A percentile compares a stretch with the other conserved stretches of the same genome.
These are phyloP conservation scores for Trisateles emortualis DNA, from an alignment of 2,888 invertebrate species.

Conservation along the genomic window DNA sequence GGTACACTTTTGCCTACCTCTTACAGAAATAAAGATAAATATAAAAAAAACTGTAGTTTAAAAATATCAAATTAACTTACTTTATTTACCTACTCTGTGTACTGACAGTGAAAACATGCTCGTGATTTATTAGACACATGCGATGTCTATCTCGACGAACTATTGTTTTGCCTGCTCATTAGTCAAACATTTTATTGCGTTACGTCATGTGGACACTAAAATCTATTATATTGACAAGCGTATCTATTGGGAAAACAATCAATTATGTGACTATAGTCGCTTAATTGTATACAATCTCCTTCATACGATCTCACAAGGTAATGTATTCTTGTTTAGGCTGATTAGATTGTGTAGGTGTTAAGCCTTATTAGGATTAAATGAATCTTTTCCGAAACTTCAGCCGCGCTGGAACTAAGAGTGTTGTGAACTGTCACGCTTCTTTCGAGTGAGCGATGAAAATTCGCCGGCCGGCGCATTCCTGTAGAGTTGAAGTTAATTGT, in stretches of 20 bases:
- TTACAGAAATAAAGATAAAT: too few species aligned
- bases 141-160: slow-evolving; percentile 48
- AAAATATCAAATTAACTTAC: neutral
- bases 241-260: slow-evolving; percentile 28
- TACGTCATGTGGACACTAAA: slow-evolving; percentile 40
- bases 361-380: neutral
- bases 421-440: too few species aligned
- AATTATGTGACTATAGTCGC: slow-evolving; percentile 21
- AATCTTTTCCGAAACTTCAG: too few species aligned
- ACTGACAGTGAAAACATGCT: slow-evolving; percentile 27
- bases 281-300: slow-evolving; percentile 19
- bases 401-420: too few species aligned
- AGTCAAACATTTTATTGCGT: slow-evolving; percentile 49
- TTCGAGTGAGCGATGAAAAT: too few species aligned
- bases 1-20: too few species aligned
- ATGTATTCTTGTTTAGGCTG: slow-evolving; percentile 19
- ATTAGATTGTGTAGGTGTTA: slow-evolving; percentile 17
- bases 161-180: slow-evolving; percentile 56
- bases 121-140: slow-evolving; percentile 53
- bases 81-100: slow-evolving; percentile 24
- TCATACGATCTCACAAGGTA: slow-evolving; percentile 19
- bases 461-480: too few species aligned
- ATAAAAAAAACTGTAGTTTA: neutral
- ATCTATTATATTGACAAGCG: slow-evolving; percentile 27
- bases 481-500: too few species aligned